phyloP scores from a whole-genome alignment of 2,888 invertebrate genomes.

The Xestia ashworthii region DNA sequence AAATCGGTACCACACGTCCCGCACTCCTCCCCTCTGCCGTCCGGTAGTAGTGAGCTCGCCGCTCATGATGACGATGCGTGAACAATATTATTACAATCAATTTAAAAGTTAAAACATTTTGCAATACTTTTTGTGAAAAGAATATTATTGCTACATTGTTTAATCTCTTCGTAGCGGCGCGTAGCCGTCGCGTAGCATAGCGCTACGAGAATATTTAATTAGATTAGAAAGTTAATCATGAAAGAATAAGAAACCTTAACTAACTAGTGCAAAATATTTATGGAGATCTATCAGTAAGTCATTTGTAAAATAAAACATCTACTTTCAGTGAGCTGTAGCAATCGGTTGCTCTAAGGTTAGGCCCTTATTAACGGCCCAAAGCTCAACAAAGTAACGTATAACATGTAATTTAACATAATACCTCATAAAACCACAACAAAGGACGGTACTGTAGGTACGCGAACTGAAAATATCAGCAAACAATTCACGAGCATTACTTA shows the following conservation, averaged over 20 bases:
- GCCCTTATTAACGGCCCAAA: not conserved
- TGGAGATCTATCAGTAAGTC: not conserved
- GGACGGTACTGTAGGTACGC: slow-evolving; percentile 12
- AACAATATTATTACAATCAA: not conserved
- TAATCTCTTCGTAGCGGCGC: slow-evolving; percentile 41
- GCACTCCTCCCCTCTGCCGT: too few relatives aligned
- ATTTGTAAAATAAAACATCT: not conserved
- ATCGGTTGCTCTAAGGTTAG: not conserved
- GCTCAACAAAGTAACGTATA: not conserved
- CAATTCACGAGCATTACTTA: slow-evolving; percentile 50
- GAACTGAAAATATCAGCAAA: slow-evolving; percentile 43
- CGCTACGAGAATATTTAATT: slow-evolving; percentile 1
- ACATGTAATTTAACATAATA: slow-evolving; percentile 19
- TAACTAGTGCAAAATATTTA: too few relatives aligned
- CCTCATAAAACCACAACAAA: slow-evolving; percentile 44
- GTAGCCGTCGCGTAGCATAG: slow-evolving; percentile 32
- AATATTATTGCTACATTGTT: not conserved
- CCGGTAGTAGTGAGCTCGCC: too few relatives aligned
- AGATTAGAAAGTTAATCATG: not conserved
- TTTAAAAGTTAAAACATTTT: not conserved
- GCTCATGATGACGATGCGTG: too few relatives aligned
- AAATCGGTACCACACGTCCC: too few relatives aligned
- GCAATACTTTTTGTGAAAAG: not conserved
- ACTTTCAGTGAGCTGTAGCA: not conserved
- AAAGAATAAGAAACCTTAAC: not conserved